Evolutionary conservation across 2,888 invertebrate genomes (phyloP).

Genomic region (Sphaerophoria taeniata): DNA sequence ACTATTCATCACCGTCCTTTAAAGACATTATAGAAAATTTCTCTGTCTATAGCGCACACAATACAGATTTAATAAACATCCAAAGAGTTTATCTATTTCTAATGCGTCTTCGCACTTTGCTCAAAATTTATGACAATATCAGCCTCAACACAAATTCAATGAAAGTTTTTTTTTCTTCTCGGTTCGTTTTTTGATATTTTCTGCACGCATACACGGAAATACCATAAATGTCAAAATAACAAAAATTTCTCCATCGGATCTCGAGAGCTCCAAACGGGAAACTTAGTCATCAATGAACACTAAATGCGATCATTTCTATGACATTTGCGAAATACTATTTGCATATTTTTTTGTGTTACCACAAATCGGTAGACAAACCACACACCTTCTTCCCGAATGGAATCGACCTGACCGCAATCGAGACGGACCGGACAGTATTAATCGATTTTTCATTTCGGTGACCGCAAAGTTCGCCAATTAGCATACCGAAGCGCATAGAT

Average conservation of each 20-base stretch:
- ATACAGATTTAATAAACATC: not conserved
- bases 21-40: slow-evolving; percentile 13
- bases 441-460: not conserved
- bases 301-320: slow-evolving; percentile 44
- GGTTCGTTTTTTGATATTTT: slow-evolving; percentile 22
- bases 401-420: too few relatives aligned
- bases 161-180: slow-evolving; percentile 47
- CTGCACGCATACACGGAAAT: slow-evolving; percentile 37
- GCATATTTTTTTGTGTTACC: not conserved
- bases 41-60: not conserved
- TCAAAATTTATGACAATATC: slow-evolving; percentile 51
- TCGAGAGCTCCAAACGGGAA: too few relatives aligned
- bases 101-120: slow-evolving; percentile 5
- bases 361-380: not conserved
- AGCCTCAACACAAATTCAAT: slow-evolving; percentile 17
- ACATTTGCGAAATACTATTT: slow-evolving; percentile 23
- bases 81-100: slow-evolving; percentile 6
- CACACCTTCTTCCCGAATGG: slow-evolving; percentile 35
- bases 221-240: slow-evolving; percentile 23
- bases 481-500: slow-evolving; percentile 33
- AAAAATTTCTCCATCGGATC: slow-evolving; percentile 44
- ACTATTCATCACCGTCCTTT: too few relatives aligned
- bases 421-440: too few relatives aligned
- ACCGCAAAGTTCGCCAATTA: slow-evolving; percentile 24
- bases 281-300: slow-evolving; percentile 52